These are phyloP conservation scores for Labrus mixtus DNA, from an alignment of 2,113 vertebrate genomes.

Conservation along the genomic window DNA sequence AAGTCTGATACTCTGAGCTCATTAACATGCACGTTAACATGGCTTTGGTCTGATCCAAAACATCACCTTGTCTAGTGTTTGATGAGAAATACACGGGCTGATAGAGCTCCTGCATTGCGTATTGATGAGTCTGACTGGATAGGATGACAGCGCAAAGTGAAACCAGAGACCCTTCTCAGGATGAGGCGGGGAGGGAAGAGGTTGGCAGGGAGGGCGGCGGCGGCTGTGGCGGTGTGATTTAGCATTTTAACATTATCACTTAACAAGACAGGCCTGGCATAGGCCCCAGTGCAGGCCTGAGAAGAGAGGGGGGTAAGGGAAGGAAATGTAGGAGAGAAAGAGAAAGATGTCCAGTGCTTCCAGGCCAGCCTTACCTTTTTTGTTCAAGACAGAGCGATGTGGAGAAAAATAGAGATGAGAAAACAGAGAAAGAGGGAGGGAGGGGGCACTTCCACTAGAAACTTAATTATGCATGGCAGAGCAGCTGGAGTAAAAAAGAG, in stretches of 20 bases:
- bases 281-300: not conserved
- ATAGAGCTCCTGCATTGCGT: conserved; percentile 70
- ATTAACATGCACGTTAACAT: conserved; percentile 71
- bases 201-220: conserved; percentile 25
- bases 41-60: conserved; percentile 56
- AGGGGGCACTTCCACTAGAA: conserved; percentile 56
- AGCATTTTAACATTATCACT: conserved; percentile 73
- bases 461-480: conserved; percentile 75
- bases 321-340: conserved; percentile 4
- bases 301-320: conserved; percentile 11
- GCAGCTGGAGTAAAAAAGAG: conserved; percentile 66
- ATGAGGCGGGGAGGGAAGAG: conserved; percentile 40
- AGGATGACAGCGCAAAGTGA: conserved; percentile 76
- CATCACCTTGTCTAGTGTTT: conserved; percentile 53
- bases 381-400: conserved; percentile 20
- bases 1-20: conserved; percentile 65
- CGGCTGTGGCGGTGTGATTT: conserved; percentile 68
- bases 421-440: conserved; percentile 24
- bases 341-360: conserved; percentile 22
- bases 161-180: conserved; percentile 67
- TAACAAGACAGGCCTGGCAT: conserved; percentile 69
- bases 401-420: conserved; percentile 42
- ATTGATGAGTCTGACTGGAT: conserved; percentile 79
- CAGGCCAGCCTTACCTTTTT: conserved; percentile 1
- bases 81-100: conserved; percentile 59